Conservation (phyloP, 2,797 vertebrate species). For the Atherinosoma microstoma region DNA sequence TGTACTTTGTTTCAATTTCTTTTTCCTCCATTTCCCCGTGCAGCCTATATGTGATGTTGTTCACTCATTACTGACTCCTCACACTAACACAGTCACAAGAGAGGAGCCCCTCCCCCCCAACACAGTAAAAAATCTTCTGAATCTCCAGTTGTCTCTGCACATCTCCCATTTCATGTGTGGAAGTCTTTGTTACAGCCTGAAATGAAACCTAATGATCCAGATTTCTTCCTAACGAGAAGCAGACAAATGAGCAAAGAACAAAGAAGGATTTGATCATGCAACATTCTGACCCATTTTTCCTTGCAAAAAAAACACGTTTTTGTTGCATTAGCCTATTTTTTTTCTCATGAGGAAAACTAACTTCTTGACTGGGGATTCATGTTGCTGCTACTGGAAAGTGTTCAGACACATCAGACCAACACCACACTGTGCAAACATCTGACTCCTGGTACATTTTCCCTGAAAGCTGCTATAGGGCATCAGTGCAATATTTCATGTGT, state of each 20-base stretch:
- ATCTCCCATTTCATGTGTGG: conserved; percentile 56
- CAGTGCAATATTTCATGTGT: conserved; percentile 20
- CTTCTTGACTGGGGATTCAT: conserved; percentile 26
- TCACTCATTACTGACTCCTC: conserved; percentile 71
- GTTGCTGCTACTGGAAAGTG: conserved; percentile 16
- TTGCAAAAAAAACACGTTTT: conserved; percentile 39
- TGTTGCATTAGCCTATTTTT: conserved; percentile 56
- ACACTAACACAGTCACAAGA: conserved; percentile 42
- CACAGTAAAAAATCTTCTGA: conserved; percentile 37
- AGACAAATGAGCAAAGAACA: conserved; percentile 72
- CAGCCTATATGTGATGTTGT: conserved; percentile 44
- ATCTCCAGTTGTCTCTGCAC: conserved; percentile 47
- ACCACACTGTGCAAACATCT: neutral
- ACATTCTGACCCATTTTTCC: conserved; percentile 66
- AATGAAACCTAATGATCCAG: conserved; percentile 75
- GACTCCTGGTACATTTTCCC: conserved; percentile 10
- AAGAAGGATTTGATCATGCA: conserved; percentile 62
- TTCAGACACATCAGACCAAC: conserved; percentile 20
- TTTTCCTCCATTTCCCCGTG: conserved; percentile 51
- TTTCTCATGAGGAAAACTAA: conserved; percentile 47
- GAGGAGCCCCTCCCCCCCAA: conserved; percentile 5
- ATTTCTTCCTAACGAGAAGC: conserved; percentile 72
- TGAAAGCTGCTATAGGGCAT: conserved; percentile 19
- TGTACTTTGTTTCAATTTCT: conserved; percentile 55
- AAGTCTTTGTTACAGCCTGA: conserved; percentile 65